Conservation (phyloP, 2,888 invertebrate genomes). For the Ornithoptera priamus region DNA sequence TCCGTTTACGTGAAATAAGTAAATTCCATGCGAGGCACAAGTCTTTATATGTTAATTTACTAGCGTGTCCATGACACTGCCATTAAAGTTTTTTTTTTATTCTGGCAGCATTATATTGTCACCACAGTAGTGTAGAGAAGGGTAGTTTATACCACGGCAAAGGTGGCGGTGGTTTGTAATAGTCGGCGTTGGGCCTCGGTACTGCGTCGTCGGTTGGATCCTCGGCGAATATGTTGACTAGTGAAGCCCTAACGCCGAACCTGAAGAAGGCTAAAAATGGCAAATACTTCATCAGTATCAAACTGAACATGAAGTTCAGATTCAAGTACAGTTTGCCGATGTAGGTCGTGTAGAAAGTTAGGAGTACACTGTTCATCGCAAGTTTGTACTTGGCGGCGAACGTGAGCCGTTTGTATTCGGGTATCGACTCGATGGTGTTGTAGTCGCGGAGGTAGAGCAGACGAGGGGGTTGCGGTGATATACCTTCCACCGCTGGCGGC, state of each 20-base stretch:
- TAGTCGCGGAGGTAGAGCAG: slow-evolving; percentile 65
- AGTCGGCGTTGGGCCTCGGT: slow-evolving; percentile 60
- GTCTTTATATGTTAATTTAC: not conserved
- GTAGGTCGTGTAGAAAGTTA: slow-evolving; percentile 59
- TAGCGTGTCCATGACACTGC: not conserved
- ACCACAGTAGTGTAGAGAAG: slow-evolving; percentile 49
- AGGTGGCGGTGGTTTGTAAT: slow-evolving; percentile 41
- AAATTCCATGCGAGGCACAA: not conserved
- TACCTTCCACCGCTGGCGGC: slow-evolving; percentile 49
- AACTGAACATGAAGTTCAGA: slow-evolving; percentile 75
- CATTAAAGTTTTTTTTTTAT: slow-evolving; percentile 32
- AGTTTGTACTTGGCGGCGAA: slow-evolving; percentile 53
- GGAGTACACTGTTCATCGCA: slow-evolving; percentile 40
- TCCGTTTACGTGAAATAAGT: not conserved
- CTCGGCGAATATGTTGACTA: slow-evolving; percentile 79
- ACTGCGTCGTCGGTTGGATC: slow-evolving; percentile 55
- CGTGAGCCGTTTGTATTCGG: slow-evolving; percentile 63
- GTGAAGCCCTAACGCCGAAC: slow-evolving; percentile 82
- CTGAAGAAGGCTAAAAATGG: slow-evolving; percentile 85
- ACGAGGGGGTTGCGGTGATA: slow-evolving; percentile 45
- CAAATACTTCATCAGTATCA: slow-evolving; percentile 83
- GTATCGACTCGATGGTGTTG: slow-evolving; percentile 60
- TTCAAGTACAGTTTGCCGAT: slow-evolving; percentile 83
- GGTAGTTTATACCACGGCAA: slow-evolving; percentile 50
- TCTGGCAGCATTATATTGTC: slow-evolving; percentile 22